A percentile compares a stretch with the other conserved stretches of the same genome.
These are phyloP conservation scores for Drosophila prostipennis DNA, from an alignment of 2,888 invertebrate species.

Conservation along the genomic window DNA sequence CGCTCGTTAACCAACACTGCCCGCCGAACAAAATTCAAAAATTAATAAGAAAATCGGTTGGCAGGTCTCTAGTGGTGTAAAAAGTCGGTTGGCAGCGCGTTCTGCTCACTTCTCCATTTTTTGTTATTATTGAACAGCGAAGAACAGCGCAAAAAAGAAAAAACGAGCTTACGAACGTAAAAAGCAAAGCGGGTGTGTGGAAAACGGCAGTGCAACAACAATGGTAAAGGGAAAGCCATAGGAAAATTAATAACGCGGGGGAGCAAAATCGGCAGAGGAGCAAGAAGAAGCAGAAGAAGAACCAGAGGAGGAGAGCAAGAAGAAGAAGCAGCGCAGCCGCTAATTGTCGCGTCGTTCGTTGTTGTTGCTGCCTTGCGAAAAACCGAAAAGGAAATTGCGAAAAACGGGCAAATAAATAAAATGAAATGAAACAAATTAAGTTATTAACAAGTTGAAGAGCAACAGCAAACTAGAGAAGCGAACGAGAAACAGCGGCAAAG, in stretches of 20 bases:
- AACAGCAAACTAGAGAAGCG: background rate
- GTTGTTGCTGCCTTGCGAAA: constrained; percentile 39
- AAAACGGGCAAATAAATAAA: constrained; percentile 18
- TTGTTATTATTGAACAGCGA: constrained; percentile 42
- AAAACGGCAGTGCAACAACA: constrained; percentile 33
- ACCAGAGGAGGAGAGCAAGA: constrained; percentile 29
- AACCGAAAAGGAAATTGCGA: constrained; percentile 59
- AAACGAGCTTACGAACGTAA: constrained; percentile 20
- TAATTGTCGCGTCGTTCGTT: constrained; percentile 59
- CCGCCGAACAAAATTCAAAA: too few species aligned
- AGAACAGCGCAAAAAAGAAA: constrained; percentile 25
- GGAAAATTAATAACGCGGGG: constrained; percentile 50
- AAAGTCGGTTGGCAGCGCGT: too few species aligned
- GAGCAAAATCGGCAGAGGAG: constrained; percentile 32
- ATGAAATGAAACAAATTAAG: constrained; percentile 6
- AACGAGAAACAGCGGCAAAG: constrained; percentile 6
- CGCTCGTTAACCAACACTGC: constrained; percentile 28
- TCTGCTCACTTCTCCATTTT: too few species aligned
- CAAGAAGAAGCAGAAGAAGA: constrained; percentile 26
- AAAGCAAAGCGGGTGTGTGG: constrained; percentile 21
- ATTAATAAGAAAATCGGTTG: too few species aligned
- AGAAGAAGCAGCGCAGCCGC: constrained; percentile 74
- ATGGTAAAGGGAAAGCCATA: constrained; percentile 38
- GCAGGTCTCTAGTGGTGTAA: too few species aligned
- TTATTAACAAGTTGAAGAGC: constrained; percentile 21